Evolutionary conservation across 2,113 vertebrate genomes (phyloP).

Genomic region (Tachycineta bicolor): DNA sequence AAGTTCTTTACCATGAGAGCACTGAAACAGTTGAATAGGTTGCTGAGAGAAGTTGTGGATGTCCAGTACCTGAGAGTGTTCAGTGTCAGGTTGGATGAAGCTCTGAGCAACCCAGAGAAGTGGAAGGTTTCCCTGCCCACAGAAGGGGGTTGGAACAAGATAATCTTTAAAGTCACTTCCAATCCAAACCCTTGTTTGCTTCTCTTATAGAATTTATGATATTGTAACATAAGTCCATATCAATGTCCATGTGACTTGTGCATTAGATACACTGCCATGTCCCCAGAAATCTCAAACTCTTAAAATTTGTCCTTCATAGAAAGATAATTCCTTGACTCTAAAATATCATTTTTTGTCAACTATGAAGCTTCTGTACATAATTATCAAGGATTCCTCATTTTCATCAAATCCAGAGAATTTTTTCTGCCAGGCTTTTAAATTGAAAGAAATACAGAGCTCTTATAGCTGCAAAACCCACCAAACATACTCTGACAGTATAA

Average conservation of each 20-base stretch:
- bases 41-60: background rate
- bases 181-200: background rate
- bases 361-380: background rate
- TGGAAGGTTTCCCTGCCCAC: background rate
- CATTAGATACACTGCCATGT: background rate
- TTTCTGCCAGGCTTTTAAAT: background rate
- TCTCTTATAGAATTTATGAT: background rate
- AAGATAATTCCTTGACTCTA: background rate
- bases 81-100: background rate
- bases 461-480: background rate
- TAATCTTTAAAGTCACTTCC: background rate
- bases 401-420: background rate
- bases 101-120: background rate
- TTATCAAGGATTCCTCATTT: background rate
- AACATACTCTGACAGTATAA: background rate
- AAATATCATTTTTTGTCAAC: background rate
- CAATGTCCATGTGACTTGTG: background rate
- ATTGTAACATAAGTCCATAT: background rate
- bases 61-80: background rate
- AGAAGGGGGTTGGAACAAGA: rapidly evolving
- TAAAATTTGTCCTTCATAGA: background rate
- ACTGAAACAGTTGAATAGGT: background rate
- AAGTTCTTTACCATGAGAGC: background rate
- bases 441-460: background rate
- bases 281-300: background rate